Evolutionary conservation across 2,797 vertebrate genomes (phyloP).

Genomic region (Enteromius fasciolatus): DNA sequence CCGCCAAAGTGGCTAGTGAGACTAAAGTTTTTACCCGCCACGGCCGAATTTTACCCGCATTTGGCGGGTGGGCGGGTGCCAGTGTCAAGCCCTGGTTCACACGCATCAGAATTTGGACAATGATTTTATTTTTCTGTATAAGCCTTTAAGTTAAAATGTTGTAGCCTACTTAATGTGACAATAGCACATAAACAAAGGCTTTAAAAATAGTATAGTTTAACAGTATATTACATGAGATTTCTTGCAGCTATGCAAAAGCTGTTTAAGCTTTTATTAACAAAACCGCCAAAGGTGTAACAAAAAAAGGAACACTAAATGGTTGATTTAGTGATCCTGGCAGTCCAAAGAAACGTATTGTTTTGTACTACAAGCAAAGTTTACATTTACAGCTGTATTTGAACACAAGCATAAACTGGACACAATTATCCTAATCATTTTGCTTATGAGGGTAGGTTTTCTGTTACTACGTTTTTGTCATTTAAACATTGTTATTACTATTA

Average conservation of each 20-base stretch:
- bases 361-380: not conserved
- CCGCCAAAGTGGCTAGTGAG: no score
- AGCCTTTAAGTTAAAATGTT: not conserved
- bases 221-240: slow-evolving; percentile 2
- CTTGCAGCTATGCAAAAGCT: not conserved
- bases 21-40: no score
- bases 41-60: no score
- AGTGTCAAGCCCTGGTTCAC: no score
- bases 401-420: not conserved
- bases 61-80: no score
- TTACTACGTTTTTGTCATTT: not conserved
- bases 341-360: not conserved
- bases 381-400: not conserved
- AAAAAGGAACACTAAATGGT: not conserved
- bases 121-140: not conserved
- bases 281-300: not conserved
- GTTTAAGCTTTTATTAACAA: slow-evolving; percentile 14
- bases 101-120: not conserved
- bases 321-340: not conserved
- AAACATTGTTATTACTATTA: not conserved
- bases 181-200: not conserved
- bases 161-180: not conserved
- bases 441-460: not conserved
- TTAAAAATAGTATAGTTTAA: not conserved
- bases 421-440: not conserved